Percentiles rank a stretch among this genome's conserved stretches.
Evolutionary conservation across 2,888 invertebrate species (phyloP).

Genomic region (Mythimna impura): DNA sequence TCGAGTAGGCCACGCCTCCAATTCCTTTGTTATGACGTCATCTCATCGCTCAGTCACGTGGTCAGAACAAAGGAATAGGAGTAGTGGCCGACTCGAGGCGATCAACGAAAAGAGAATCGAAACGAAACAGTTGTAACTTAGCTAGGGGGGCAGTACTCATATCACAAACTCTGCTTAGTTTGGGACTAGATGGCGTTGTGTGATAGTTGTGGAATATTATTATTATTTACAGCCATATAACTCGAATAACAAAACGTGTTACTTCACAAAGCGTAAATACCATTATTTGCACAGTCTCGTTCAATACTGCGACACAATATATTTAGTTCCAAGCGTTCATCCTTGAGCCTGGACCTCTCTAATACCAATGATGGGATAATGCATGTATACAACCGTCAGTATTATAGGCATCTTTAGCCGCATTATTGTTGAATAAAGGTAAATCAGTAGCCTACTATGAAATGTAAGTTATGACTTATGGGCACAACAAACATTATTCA

Average conservation of each 20-base stretch:
- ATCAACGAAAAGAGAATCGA: too few species aligned
- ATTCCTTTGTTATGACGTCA: too few species aligned
- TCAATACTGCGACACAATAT: conserved; percentile 61
- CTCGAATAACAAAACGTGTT: conserved; percentile 42
- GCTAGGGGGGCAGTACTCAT: too few species aligned
- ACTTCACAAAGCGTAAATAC: conserved; percentile 39
- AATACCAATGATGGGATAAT: conserved; percentile 73
- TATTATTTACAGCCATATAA: conserved; percentile 12
- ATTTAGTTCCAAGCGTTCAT: conserved; percentile 52
- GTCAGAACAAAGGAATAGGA: too few species aligned
- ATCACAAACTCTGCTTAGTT: too few species aligned
- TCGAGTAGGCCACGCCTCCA: too few species aligned
- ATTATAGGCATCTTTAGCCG: conserved; percentile 67
- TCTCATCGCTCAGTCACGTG: too few species aligned
- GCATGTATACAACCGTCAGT: conserved; percentile 54
- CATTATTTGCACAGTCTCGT: conserved; percentile 65
- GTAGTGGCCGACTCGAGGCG: too few species aligned
- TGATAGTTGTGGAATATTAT: too few species aligned
- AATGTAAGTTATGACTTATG: conserved; percentile 1
- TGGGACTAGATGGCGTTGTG: too few species aligned
- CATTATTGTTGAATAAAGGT: conserved; percentile 49
- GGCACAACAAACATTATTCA: neutral
- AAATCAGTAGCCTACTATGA: conserved; percentile 26
- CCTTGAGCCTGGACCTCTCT: conserved; percentile 74
- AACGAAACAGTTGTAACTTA: too few species aligned